Evolutionary conservation across 2,888 invertebrate species (phyloP).

Genomic region (Pammene fasciana): DNA sequence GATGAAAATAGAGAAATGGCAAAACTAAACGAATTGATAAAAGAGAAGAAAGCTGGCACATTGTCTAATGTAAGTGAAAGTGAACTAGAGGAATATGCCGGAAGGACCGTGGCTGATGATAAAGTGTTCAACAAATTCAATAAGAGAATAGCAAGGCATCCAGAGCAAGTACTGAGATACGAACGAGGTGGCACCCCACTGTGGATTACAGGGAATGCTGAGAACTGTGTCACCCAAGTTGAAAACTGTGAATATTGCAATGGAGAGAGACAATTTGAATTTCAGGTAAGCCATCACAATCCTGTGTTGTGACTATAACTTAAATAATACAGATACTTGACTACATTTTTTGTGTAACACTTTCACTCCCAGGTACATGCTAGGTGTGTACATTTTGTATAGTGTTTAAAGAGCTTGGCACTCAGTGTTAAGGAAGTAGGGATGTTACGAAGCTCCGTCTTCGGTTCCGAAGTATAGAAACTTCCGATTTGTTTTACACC

Average conservation of each 20-base stretch:
- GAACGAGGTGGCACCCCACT: conserved; percentile 90
- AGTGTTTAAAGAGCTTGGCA: no score
- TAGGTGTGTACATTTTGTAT: no score
- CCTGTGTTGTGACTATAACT: background rate
- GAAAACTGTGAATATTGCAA: conserved; percentile 91
- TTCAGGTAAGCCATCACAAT: conserved; percentile 85
- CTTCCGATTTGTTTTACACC: no score
- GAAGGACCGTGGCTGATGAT: conserved; percentile 84
- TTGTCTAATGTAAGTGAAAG: conserved; percentile 85
- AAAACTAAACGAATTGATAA: conserved; percentile 74
- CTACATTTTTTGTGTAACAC: no score
- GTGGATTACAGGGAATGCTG: conserved; percentile 88
- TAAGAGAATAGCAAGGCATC: conserved; percentile 86
- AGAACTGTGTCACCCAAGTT: conserved; percentile 76
- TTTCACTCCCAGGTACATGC: no score
- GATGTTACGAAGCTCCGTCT: no score
- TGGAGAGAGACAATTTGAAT: conserved; percentile 92
- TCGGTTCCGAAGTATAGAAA: no score
- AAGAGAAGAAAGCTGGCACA: conserved; percentile 85
- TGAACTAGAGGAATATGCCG: conserved; percentile 88
- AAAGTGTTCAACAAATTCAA: conserved; percentile 91
- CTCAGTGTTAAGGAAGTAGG: no score
- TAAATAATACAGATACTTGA: background rate
- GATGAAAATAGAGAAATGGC: conserved; percentile 77
- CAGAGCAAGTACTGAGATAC: conserved; percentile 93